phyloP scores from a whole-genome alignment of 2,113 vertebrate species.

The Trichomycterus rosablanca region DNA sequence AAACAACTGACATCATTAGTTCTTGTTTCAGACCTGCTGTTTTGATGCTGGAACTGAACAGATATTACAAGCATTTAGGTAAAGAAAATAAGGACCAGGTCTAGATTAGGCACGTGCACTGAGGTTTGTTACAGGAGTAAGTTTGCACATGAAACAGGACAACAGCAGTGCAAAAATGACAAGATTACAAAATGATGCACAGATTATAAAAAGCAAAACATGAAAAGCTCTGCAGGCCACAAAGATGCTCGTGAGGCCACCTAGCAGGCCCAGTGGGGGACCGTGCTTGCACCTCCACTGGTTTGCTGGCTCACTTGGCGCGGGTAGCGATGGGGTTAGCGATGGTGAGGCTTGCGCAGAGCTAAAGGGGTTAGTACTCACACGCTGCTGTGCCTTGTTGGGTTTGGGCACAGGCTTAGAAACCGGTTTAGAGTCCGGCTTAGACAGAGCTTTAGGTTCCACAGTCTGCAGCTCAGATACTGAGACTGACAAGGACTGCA shows the following conservation, averaged over 20 bases:
- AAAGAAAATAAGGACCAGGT: too few relatives aligned
- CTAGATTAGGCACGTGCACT: too few relatives aligned
- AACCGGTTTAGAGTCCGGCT: conserved; percentile 46
- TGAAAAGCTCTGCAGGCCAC: conserved; percentile 45
- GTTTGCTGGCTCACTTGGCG: conserved; percentile 50
- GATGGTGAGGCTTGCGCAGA: not conserved
- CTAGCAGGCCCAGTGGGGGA: conserved; percentile 37
- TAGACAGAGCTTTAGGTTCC: conserved; percentile 41
- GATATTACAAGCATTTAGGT: too few relatives aligned
- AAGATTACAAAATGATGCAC: too few relatives aligned
- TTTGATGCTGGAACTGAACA: too few relatives aligned
- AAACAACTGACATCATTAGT: too few relatives aligned
- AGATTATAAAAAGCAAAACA: conserved; percentile 13
- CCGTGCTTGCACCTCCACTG: conserved; percentile 59
- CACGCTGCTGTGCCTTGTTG: conserved; percentile 66
- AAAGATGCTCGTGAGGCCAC: conserved; percentile 47
- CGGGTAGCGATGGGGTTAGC: conserved; percentile 45
- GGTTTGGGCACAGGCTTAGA: conserved; percentile 61
- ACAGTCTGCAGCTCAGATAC: conserved; percentile 70
- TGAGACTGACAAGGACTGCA: conserved; percentile 68
- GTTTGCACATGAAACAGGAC: too few relatives aligned
- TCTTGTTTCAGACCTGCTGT: too few relatives aligned
- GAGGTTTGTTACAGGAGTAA: too few relatives aligned
- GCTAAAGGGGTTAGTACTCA: conserved; percentile 64
- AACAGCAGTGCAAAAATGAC: too few relatives aligned